Evolutionary conservation across 2,797 vertebrate species (phyloP).

Genomic region (Tachyglossus aculeatus): DNA sequence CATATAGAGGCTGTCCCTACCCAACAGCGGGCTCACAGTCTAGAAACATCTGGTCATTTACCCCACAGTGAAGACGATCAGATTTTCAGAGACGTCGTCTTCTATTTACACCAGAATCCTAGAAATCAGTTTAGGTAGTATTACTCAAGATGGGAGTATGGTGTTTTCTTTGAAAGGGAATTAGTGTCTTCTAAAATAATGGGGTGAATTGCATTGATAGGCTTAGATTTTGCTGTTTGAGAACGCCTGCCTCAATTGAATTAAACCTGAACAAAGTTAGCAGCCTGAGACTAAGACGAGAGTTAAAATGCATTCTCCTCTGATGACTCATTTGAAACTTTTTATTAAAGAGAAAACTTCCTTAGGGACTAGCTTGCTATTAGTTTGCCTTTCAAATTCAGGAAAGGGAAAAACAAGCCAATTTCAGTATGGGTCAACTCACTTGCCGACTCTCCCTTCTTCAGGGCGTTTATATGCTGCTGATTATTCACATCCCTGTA

Average conservation of each 20-base stretch:
- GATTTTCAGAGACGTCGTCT: not conserved
- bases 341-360: not conserved
- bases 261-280: not conserved
- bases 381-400: no score
- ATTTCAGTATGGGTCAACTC: rapidly evolving
- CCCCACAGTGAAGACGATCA: not conserved
- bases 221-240: not conserved
- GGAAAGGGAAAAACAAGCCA: no score
- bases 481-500: not conserved
- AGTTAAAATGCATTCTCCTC: not conserved
- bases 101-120: not conserved
- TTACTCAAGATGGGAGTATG: not conserved
- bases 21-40: no score
- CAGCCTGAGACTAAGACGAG: not conserved
- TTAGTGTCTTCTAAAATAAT: slow-evolving; percentile 6
- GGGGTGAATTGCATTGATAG: not conserved
- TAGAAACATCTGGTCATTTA: not conserved
- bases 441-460: not conserved
- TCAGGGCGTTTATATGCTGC: not conserved
- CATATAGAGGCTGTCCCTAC: no score
- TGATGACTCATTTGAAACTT: not conserved
- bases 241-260: not conserved
- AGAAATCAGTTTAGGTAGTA: not conserved
- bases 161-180: slow-evolving; percentile 7
- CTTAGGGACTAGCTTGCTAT: not conserved